Percentiles rank a stretch among this genome's conserved stretches.
phyloP scores from a whole-genome alignment of 2,888 invertebrate species.

The Acheta domesticus region DNA sequence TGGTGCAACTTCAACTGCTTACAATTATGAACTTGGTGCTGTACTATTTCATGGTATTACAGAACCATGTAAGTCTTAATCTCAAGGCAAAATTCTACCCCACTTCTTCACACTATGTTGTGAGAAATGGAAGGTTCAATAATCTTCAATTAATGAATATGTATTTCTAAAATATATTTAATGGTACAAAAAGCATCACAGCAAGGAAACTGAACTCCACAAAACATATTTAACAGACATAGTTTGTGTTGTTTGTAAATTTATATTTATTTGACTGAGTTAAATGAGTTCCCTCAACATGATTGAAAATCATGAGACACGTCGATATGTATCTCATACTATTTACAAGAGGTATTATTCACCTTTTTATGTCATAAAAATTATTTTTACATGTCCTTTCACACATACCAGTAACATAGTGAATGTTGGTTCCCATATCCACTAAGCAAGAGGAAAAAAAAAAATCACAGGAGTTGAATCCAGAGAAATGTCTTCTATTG shows the following conservation, averaged over 20 bases:
- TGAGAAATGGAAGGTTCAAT: no score
- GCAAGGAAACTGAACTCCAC: constrained; percentile 18
- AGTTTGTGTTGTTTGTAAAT: constrained; percentile 5
- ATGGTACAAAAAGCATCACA: constrained; percentile 12
- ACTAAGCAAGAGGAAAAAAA: neutral
- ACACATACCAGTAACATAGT: neutral
- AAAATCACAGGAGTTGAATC: neutral
- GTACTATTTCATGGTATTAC: no score
- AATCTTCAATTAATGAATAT: neutral
- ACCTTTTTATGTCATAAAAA: constrained; percentile 7
- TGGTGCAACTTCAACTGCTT: no score
- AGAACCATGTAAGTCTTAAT: no score
- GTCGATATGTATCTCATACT: neutral
- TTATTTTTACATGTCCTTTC: neutral
- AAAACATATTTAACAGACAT: neutral
- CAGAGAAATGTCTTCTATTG: constrained; percentile 7
- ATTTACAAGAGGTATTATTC: neutral
- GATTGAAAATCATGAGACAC: constrained; percentile 18
- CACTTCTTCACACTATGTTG: no score
- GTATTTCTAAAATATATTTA: constrained; percentile 1
- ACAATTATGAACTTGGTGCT: no score
- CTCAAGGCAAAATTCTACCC: no score
- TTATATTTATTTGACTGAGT: constrained; percentile 5
- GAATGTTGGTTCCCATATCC: neutral
- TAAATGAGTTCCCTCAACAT: constrained; percentile 18